phyloP scores from a whole-genome alignment of 2,888 invertebrate genomes.

The Sesamia inferens region DNA sequence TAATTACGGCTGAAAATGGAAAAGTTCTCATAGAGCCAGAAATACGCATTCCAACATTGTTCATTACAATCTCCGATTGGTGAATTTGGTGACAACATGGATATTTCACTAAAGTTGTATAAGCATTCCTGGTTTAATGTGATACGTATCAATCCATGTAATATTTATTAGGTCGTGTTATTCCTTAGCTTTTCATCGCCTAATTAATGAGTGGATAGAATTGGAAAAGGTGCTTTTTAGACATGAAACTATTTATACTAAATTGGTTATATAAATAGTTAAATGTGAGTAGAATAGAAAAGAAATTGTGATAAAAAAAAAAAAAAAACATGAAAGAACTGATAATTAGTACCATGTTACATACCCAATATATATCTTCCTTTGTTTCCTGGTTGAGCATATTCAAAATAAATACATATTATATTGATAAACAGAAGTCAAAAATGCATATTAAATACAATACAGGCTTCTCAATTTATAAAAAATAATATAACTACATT shows the following conservation, averaged over 20 bases:
- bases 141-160: background rate
- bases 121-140: background rate
- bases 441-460: conserved; percentile 12
- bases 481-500: conserved; percentile 3
- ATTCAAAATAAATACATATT: conserved; percentile 66
- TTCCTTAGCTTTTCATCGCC: background rate
- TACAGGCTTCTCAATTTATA: background rate
- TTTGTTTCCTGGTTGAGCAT: conserved; percentile 80
- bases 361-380: conserved; percentile 85
- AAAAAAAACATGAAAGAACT: background rate
- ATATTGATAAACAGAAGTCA: conserved; percentile 12
- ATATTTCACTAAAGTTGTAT: background rate
- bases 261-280: background rate
- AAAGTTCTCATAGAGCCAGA: background rate
- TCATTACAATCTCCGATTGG: background rate
- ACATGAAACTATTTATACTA: conserved; percentile 6
- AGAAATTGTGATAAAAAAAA: background rate
- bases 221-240: background rate
- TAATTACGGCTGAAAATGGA: background rate
- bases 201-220: conserved; percentile 3
- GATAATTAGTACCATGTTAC: conserved; percentile 63
- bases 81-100: background rate
- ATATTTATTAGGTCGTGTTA: background rate
- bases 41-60: background rate
- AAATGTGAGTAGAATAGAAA: conserved; percentile 14